Base-by-base conservation (phyloP, 2,797 vertebrate genomes). In the Hypotaenidia okinawae region DNA sequence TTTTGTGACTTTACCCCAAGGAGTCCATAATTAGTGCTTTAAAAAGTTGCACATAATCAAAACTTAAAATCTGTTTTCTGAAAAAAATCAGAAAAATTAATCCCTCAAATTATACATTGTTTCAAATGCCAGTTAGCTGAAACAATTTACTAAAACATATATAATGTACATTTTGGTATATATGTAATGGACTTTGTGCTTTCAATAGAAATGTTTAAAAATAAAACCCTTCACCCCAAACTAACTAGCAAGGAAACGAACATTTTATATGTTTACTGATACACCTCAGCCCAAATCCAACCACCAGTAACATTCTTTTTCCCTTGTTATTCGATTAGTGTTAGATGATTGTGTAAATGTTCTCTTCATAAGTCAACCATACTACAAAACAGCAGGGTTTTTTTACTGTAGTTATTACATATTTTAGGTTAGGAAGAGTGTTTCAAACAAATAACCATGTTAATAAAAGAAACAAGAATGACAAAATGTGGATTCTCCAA, bases 381-480 rank as follows among this genome's bases (percentile, higher is more conserved):
- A 28, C 3, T 2, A 30, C 3, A 28, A 57, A 64, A 81, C 0
- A 10, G 43, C 43, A 19, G 7, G 7, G 8, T 35, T 16, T 51
- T 49, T 80, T 76, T 19, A 15, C 74, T 78, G 14, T 4, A 58
- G 1, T 63, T 76, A 13, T 82, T 35, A 28, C 8, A 49, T 8
- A 54, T 25, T 39, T 57, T 74, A 43, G 10, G 57, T 49, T 23
- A 58, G 6, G 11, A 68, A 61, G 47, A 16, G 5, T 11, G 67
- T 32, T 70, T 32, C 25, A 75, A 87, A 37, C 13, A 70, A 68
- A 9, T 11, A 89, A 6, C 16, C 32, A 2, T 28, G 10, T 30
- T 73, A 72, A 28, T 47, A 61, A 76, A 82, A 62, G 6, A 59
- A 81, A 41, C 3, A 51, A 43, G 10, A 7, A 12, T 32, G 25